Evolutionary conservation across 2,888 invertebrate species (phyloP).

Genomic region (Mystacides longicornis): DNA sequence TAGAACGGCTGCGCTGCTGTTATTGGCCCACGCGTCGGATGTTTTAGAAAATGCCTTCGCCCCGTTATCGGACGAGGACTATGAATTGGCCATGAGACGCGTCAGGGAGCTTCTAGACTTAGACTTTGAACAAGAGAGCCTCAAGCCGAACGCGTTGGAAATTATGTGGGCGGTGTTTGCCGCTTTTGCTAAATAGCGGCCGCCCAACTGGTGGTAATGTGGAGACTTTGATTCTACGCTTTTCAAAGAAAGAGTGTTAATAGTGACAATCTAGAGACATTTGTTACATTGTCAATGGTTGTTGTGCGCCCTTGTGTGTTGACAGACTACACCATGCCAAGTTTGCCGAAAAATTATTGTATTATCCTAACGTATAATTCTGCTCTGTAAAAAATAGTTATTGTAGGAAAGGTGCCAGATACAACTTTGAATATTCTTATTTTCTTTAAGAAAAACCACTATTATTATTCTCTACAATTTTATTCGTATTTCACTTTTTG

Average conservation of each 20-base stretch:
- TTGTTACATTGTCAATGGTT: conserved; percentile 4
- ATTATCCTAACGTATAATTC: too few species aligned
- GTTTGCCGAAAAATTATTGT: background rate
- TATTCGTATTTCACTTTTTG: too few species aligned
- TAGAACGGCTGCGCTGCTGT: conserved; percentile 85
- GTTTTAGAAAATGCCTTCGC: conserved; percentile 99
- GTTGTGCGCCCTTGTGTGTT: conserved; percentile 5
- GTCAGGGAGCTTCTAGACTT: conserved; percentile 92
- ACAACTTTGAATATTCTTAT: too few species aligned
- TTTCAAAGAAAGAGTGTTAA: background rate
- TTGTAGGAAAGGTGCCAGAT: too few species aligned
- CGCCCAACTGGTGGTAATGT: conserved; percentile 26
- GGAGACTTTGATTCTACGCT: background rate
- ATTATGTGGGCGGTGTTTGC: conserved; percentile 99
- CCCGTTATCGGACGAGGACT: conserved; percentile 93
- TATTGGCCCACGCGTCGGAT: conserved; percentile 96
- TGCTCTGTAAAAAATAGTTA: too few species aligned
- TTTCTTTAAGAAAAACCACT: too few species aligned
- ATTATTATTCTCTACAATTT: too few species aligned
- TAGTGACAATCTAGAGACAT: conserved; percentile 10
- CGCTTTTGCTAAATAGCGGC: conserved; percentile 89
- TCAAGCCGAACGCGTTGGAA: conserved; percentile 85
- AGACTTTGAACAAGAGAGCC: conserved; percentile 93
- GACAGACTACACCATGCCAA: conserved; percentile 1
- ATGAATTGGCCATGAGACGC: conserved; percentile 96